Conservation (phyloP, 2,113 vertebrate genomes). For the Microcebus ravelobensis region DNA sequence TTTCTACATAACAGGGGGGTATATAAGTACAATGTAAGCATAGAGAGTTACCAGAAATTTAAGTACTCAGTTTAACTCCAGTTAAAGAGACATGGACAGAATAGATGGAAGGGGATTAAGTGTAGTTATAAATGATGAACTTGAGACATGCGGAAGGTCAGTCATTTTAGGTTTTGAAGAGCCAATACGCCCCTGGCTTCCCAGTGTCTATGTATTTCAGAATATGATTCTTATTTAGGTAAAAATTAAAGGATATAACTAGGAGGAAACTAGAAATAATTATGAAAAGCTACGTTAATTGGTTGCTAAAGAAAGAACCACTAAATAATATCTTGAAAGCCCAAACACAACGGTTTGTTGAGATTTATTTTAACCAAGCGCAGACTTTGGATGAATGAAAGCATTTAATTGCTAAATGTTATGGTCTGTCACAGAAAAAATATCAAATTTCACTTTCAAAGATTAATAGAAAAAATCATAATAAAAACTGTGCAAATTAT, state of each 20-base stretch:
- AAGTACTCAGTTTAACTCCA: not conserved
- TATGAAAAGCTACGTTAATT: not conserved
- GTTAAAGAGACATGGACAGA: not conserved
- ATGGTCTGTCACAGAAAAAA: conserved; percentile 73
- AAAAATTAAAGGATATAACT: conserved; percentile 11
- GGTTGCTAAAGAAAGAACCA: conserved; percentile 31
- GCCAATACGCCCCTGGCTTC: not conserved
- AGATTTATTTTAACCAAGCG: conserved; percentile 51
- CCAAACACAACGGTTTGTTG: conserved; percentile 5
- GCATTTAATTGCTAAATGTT: conserved; percentile 75
- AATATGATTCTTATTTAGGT: not conserved
- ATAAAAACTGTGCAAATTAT: conserved; percentile 66
- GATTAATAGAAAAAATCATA: conserved; percentile 73
- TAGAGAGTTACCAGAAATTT: not conserved
- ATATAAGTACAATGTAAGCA: not conserved
- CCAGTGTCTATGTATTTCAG: not conserved
- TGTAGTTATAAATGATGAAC: not conserved
- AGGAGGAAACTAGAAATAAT: conserved; percentile 37
- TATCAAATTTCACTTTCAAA: conserved; percentile 68
- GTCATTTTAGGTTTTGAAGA: not conserved
- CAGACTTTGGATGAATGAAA: conserved; percentile 64
- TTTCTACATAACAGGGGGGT: not conserved
- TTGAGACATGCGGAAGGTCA: not conserved
- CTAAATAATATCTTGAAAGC: conserved; percentile 25
- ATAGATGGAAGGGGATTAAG: not conserved